A percentile compares a stretch with the other conserved stretches of the same genome.
Conservation (phyloP, 2,797 vertebrate species). For the Coracias cyanogaster region DNA sequence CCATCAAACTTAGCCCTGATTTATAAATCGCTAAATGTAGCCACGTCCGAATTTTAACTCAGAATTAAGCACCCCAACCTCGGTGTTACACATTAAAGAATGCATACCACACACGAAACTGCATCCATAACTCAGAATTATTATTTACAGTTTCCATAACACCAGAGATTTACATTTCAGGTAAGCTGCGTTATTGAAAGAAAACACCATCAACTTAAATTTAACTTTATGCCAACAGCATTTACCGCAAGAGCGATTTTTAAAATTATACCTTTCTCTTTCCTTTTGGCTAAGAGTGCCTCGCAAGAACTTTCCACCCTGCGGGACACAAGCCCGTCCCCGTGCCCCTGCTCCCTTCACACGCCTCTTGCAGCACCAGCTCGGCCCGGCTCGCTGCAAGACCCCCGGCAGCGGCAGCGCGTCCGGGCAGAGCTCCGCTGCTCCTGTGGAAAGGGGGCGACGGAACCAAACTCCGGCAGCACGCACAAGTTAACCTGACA, state of each 20-base stretch:
- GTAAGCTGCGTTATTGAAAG: not conserved
- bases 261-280: not conserved
- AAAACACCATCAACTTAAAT: not conserved
- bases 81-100: not conserved
- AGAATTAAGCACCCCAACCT: not conserved
- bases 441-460: rapidly evolving
- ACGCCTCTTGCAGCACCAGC: not conserved
- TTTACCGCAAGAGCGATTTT: rapidly evolving
- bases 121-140: not conserved
- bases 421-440: rapidly evolving
- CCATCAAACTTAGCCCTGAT: not conserved
- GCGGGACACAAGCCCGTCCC: rapidly evolving
- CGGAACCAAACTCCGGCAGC: not conserved
- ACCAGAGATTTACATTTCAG: not conserved
- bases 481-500: not conserved
- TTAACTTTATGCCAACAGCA: not conserved
- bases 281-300: not conserved
- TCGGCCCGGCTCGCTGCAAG: not conserved
- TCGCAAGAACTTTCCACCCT: rapidly evolving
- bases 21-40: not conserved
- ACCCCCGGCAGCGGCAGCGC: rapidly evolving
- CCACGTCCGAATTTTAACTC: not conserved
- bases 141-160: not conserved
- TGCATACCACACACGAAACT: not conserved
- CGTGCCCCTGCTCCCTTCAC: not conserved